A percentile compares a stretch with the other conserved stretches of the same genome.
Evolutionary conservation across 1,140 invertebrate genomes (phyloP).

Genomic region (Neomicropteryx cornuta): DNA sequence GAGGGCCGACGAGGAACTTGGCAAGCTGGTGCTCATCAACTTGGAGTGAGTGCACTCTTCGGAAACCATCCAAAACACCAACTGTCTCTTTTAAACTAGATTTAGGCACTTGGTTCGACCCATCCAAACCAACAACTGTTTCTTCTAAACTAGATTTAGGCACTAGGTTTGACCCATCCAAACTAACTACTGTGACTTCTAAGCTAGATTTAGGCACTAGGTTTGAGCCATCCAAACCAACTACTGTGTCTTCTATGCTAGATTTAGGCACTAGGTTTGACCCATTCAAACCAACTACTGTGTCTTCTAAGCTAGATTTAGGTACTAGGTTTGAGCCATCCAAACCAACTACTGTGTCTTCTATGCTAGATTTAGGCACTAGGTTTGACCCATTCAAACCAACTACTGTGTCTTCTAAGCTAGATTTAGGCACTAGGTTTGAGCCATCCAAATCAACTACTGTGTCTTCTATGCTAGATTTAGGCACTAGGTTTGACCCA

Average conservation of each 20-base stretch:
- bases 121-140: neutral
- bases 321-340: neutral
- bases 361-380: neutral
- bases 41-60: conserved; percentile 46
- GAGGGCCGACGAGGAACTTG: conserved; percentile 58
- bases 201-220: neutral
- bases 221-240: neutral
- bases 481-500: too few relatives aligned
- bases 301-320: neutral
- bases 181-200: too few relatives aligned
- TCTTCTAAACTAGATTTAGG: neutral
- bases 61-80: too few relatives aligned
- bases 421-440: neutral
- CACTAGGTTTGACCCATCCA: too few relatives aligned
- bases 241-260: neutral
- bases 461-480: neutral
- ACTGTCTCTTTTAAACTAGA: neutral
- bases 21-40: conserved; percentile 56
- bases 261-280: conserved; percentile 1
- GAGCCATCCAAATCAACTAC: neutral
- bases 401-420: neutral
- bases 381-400: too few relatives aligned
- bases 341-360: neutral
- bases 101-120: neutral
- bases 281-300: too few relatives aligned